These are phyloP conservation scores for Turnix velox DNA, from an alignment of 2,113 vertebrate species.

Conservation along the genomic window DNA sequence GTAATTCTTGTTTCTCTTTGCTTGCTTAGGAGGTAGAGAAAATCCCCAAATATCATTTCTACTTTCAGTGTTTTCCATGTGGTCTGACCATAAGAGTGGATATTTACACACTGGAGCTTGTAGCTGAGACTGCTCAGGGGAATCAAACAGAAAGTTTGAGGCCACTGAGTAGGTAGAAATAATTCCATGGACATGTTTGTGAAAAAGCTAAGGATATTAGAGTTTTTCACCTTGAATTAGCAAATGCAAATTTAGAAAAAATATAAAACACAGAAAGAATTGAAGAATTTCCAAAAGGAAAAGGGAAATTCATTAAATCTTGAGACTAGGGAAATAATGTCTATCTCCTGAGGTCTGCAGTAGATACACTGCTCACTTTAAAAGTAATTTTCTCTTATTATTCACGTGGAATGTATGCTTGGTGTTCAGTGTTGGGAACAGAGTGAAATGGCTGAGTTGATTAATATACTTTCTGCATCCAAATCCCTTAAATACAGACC, in stretches of 20 bases:
- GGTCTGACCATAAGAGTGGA: background rate
- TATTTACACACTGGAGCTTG: background rate
- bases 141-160: background rate
- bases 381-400: background rate
- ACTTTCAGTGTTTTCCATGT: background rate
- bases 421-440: background rate
- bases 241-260: background rate
- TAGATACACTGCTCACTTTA: background rate
- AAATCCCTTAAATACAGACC: background rate
- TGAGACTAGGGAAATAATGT: background rate
- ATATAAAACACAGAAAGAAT: rapidly evolving
- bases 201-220: background rate
- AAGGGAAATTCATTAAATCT: background rate
- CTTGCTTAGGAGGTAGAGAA: background rate
- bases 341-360: background rate
- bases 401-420: background rate
- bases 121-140: background rate
- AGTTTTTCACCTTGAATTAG: background rate
- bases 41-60: background rate
- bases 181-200: background rate
- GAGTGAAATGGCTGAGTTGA: background rate
- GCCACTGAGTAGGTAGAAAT: background rate
- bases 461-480: background rate
- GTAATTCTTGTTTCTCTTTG: background rate
- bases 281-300: background rate